A percentile compares a stretch with the other conserved stretches of the same genome.
Evolutionary conservation across 2,113 vertebrate genomes (phyloP).

Genomic region (Ptilorrhoa leucosticta): DNA sequence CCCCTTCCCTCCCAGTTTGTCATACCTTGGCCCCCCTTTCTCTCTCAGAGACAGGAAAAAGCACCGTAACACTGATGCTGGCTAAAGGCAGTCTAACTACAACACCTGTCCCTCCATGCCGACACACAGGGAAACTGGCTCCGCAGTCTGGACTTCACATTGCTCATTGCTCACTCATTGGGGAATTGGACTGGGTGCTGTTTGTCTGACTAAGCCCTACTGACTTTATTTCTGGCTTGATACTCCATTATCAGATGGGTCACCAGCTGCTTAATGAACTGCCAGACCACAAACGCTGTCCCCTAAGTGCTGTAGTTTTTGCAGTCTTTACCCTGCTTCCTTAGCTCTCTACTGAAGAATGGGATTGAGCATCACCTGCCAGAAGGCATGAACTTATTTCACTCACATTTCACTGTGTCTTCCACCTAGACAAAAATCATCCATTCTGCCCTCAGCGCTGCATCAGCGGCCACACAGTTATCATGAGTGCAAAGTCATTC

Average conservation of each 20-base stretch:
- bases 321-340: not conserved
- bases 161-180: accelerated
- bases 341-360: not conserved
- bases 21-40: not conserved
- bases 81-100: not conserved
- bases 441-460: not conserved
- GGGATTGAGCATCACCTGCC: not conserved
- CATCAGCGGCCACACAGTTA: not conserved
- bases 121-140: not conserved
- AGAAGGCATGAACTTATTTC: not conserved
- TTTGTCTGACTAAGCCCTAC: not conserved
- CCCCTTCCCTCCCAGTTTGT: not conserved
- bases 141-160: accelerated
- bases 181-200: not conserved
- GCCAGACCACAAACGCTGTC: not conserved
- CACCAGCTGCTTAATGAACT: not conserved
- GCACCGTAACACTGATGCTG: accelerated
- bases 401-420: not conserved
- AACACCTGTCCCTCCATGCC: not conserved
- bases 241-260: not conserved
- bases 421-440: not conserved
- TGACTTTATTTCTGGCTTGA: not conserved
- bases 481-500: not conserved
- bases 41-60: not conserved
- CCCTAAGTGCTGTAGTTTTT: not conserved